phyloP scores from a whole-genome alignment of 1,140 invertebrate genomes.

The Drosophila pseudoananassae region DNA sequence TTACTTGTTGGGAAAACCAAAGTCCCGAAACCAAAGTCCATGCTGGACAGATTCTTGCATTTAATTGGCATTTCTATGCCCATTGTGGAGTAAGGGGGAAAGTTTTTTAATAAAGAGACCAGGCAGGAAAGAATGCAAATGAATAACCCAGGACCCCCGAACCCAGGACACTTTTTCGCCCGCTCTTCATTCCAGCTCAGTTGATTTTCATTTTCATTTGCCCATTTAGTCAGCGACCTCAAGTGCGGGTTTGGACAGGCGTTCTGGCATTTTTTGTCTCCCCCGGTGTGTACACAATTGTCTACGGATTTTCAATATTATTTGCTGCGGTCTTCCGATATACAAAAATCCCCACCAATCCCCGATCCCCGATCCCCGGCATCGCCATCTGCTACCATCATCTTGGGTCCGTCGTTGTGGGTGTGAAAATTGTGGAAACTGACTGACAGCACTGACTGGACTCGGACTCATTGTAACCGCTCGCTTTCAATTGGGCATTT shows the following conservation, averaged over 20 bases:
- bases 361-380: background rate
- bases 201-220: conserved; percentile 76
- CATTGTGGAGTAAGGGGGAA: conserved; percentile 10
- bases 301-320: conserved; percentile 82
- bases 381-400: conserved; percentile 45
- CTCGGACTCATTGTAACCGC: conserved; percentile 69
- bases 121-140: conserved; percentile 48
- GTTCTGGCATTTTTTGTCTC: conserved; percentile 44
- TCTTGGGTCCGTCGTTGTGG: conserved; percentile 67
- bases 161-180: conserved; percentile 50
- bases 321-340: conserved; percentile 70
- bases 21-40: conserved; percentile 11
- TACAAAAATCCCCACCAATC: conserved; percentile 26
- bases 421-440: conserved; percentile 50
- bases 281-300: conserved; percentile 69
- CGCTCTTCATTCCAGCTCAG: conserved; percentile 58
- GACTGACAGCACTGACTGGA: conserved; percentile 42
- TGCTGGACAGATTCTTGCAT: conserved; percentile 48
- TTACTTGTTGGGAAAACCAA: conserved; percentile 25
- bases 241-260: conserved; percentile 62
- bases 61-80: conserved; percentile 60
- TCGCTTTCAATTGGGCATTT: conserved; percentile 79
- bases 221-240: conserved; percentile 65
- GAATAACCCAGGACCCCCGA: conserved; percentile 32
- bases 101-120: conserved; percentile 75